phyloP scores from a whole-genome alignment of 2,888 invertebrate species.

The Cecidostiba fungosa region DNA sequence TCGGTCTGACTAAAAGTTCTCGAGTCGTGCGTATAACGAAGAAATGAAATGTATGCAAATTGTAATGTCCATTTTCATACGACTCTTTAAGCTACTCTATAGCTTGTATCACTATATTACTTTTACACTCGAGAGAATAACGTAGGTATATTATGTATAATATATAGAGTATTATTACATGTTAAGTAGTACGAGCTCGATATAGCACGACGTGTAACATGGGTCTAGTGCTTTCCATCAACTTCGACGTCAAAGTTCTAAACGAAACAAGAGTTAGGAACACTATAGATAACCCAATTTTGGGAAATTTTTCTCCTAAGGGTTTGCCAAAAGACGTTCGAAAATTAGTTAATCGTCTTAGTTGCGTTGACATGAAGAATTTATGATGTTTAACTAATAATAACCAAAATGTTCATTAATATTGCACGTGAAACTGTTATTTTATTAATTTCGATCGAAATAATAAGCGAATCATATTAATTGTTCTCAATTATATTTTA shows the following conservation, averaged over 20 bases:
- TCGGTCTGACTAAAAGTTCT: not conserved
- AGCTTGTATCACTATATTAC: not conserved
- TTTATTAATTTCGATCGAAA: too few species aligned
- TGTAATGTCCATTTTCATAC: not conserved
- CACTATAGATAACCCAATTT: too few species aligned
- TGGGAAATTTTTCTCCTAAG: too few species aligned
- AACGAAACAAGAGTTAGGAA: too few species aligned
- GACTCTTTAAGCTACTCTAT: not conserved
- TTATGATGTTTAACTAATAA: not conserved
- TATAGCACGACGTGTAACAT: not conserved
- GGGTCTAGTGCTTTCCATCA: too few species aligned
- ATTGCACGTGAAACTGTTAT: too few species aligned
- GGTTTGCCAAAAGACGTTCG: too few species aligned
- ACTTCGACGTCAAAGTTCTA: too few species aligned
- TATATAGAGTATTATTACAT: not conserved
- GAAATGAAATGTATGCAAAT: constrained; percentile 14
- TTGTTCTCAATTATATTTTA: too few species aligned
- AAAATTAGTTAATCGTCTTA: not conserved
- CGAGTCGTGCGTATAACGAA: not conserved
- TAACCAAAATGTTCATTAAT: too few species aligned
- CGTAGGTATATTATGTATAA: not conserved
- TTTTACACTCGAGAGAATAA: not conserved
- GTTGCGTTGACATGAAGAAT: not conserved
- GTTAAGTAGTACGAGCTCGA: not conserved
- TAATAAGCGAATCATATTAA: too few species aligned